Conservation (phyloP, 2,113 vertebrate genomes). For the Rhodinocichla rosea region DNA sequence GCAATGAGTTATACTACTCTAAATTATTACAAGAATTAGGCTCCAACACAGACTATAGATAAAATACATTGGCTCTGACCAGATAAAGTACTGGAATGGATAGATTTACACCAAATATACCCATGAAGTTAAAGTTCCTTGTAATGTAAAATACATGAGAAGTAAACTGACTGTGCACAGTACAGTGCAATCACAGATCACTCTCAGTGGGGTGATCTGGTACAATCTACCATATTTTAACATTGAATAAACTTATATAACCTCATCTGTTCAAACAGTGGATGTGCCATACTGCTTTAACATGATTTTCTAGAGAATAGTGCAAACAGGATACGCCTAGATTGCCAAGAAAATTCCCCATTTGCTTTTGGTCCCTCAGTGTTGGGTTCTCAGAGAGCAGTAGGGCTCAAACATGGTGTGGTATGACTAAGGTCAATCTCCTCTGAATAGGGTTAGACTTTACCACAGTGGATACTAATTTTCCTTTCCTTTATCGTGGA, state of each 20-base stretch:
- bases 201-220: background rate
- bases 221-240: background rate
- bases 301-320: background rate
- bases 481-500: background rate
- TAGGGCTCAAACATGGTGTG: background rate
- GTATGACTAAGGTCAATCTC: background rate
- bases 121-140: background rate
- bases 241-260: background rate
- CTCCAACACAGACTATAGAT: background rate
- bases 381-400: background rate
- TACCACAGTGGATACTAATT: background rate
- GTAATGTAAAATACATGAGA: background rate
- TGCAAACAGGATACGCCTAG: background rate
- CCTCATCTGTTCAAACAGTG: background rate
- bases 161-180: background rate
- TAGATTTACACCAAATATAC: background rate
- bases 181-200: background rate
- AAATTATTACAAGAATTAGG: constrained; percentile 45
- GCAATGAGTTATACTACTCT: background rate
- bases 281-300: background rate
- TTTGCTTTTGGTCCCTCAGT: background rate
- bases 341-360: background rate
- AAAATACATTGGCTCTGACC: constrained; percentile 23
- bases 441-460: background rate
- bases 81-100: constrained; percentile 14